These are phyloP conservation scores for Pararge aegeria DNA, from an alignment of 1,140 invertebrate species.

Conservation along the genomic window DNA sequence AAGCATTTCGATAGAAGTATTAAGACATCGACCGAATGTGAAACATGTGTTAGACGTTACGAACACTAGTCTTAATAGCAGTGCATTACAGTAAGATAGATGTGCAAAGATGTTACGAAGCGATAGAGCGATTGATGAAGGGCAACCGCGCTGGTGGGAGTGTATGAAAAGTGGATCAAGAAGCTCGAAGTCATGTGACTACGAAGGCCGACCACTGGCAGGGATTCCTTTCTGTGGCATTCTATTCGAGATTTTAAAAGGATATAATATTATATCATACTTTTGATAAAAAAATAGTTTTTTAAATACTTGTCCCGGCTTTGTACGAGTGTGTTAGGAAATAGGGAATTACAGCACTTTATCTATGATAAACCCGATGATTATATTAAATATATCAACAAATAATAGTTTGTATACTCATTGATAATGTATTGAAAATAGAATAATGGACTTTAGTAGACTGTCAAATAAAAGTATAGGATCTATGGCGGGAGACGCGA, in stretches of 20 bases:
- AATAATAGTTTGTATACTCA: too few relatives aligned
- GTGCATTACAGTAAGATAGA: conserved; percentile 23
- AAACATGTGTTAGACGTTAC: conserved; percentile 13
- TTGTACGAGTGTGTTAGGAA: too few relatives aligned
- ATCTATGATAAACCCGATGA: too few relatives aligned
- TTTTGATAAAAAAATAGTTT: background rate
- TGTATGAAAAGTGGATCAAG: conserved; percentile 46
- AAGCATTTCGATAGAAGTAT: background rate
- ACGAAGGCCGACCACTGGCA: conserved; percentile 38
- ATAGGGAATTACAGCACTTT: too few relatives aligned
- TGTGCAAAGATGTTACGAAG: conserved; percentile 31
- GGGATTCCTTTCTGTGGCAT: conserved; percentile 31
- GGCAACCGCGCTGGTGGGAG: conserved; percentile 28
- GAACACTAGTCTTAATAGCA: conserved; percentile 22
- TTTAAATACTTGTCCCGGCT: background rate
- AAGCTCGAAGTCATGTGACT: conserved; percentile 53
- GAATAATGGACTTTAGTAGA: too few relatives aligned
- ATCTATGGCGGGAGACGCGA: too few relatives aligned
- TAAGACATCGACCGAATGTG: background rate
- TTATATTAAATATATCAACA: too few relatives aligned
- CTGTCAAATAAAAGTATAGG: too few relatives aligned
- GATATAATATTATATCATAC: conserved; percentile 14
- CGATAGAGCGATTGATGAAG: conserved; percentile 32
- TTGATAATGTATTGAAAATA: too few relatives aligned
- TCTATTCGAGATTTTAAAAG: conserved; percentile 32